Percentiles rank a stretch among this genome's conserved stretches.
These are phyloP conservation scores for Trachelus troglodyta DNA, from an alignment of 2,888 invertebrate species.

Conservation along the genomic window DNA sequence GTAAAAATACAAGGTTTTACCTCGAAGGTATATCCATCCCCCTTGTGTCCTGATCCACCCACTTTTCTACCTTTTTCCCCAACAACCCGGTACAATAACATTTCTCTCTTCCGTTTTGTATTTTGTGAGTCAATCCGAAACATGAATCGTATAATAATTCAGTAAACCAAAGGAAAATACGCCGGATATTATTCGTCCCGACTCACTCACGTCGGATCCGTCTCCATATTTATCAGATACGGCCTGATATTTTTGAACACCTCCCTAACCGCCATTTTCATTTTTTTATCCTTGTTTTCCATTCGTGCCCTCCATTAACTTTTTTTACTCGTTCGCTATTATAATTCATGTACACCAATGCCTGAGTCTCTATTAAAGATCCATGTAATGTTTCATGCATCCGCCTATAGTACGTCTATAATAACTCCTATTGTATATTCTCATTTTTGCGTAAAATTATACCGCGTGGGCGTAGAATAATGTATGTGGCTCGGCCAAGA, in stretches of 20 bases:
- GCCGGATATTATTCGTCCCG: slow-evolving; percentile 59
- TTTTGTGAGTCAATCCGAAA: slow-evolving; percentile 66
- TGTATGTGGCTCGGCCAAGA: slow-evolving; percentile 49
- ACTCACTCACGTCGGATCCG: slow-evolving; percentile 38
- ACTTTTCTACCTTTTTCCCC: too few species aligned
- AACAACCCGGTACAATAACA: slow-evolving; percentile 58
- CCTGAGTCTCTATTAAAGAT: too few species aligned
- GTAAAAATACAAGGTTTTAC: slow-evolving; percentile 56
- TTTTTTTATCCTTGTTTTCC: slow-evolving; percentile 12
- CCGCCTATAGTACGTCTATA: too few species aligned
- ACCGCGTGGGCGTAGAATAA: slow-evolving; percentile 42
- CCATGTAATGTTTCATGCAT: too few species aligned
- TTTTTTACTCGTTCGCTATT: neutral
- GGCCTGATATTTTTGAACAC: slow-evolving; percentile 30
- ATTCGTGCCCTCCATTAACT: slow-evolving; percentile 17
- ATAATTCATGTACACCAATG: too few species aligned
- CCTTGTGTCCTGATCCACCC: slow-evolving; percentile 14
- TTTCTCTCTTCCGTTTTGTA: slow-evolving; percentile 63
- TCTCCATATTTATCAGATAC: slow-evolving; percentile 49
- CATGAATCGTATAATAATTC: slow-evolving; percentile 67
- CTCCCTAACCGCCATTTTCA: too few species aligned
- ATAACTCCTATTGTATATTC: neutral
- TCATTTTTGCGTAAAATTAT: slow-evolving; percentile 46
- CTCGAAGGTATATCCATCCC: slow-evolving; percentile 44
- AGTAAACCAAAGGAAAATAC: slow-evolving; percentile 62